These are phyloP conservation scores for Oithona nana DNA, from an alignment of 2,888 invertebrate species.

Conservation along the genomic window DNA sequence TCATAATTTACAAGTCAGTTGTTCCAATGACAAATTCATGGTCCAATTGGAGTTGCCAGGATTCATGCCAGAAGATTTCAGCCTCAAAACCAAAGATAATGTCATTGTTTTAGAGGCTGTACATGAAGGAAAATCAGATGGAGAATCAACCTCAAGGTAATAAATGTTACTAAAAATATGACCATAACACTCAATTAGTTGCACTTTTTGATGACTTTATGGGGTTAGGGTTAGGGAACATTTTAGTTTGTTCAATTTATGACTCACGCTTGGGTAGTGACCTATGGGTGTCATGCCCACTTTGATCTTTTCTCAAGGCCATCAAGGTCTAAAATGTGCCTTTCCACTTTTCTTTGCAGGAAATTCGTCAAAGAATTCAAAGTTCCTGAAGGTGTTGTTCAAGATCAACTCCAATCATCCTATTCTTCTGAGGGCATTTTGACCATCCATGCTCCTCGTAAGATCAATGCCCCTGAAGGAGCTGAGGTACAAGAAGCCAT, in stretches of 20 bases:
- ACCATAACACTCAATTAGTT: too few species aligned
- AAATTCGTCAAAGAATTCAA: conserved; percentile 12
- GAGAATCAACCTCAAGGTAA: conserved; percentile 1
- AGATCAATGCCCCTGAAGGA: conserved; percentile 12
- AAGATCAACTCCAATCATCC: conserved; percentile 11
- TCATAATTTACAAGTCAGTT: conserved; percentile 15
- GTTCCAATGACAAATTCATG: conserved; percentile 15
- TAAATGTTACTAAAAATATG: too few species aligned
- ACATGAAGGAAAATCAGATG: conserved; percentile 7
- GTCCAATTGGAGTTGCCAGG: conserved; percentile 17
- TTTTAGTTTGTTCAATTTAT: too few species aligned
- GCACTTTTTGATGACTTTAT: too few species aligned
- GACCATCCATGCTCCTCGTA: conserved; percentile 11
- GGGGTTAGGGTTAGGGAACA: too few species aligned
- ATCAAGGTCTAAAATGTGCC: neutral
- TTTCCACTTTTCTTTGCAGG: neutral
- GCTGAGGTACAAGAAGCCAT: conserved; percentile 14
- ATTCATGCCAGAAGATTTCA: conserved; percentile 13
- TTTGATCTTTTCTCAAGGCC: too few species aligned
- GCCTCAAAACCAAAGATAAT: conserved; percentile 16
- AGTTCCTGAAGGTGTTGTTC: conserved; percentile 13
- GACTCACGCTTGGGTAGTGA: too few species aligned
- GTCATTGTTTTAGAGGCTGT: conserved; percentile 13
- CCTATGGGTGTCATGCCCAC: too few species aligned
- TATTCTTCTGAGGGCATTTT: conserved; percentile 14